phyloP scores from a whole-genome alignment of 2,797 vertebrate genomes.

The Brotogeris chrysoptera region DNA sequence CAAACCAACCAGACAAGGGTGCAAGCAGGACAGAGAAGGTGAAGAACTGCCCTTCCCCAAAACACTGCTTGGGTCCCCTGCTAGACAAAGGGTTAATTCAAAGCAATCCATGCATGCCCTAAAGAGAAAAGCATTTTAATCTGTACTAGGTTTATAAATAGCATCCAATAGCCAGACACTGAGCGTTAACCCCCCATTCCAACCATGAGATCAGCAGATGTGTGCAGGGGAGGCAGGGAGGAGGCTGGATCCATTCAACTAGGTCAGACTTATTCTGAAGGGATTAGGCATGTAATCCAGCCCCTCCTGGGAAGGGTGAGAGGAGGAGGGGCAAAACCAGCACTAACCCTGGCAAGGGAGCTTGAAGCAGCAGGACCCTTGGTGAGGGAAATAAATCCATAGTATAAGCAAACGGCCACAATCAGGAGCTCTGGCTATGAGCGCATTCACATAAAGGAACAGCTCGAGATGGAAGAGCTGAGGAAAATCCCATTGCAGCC shows the following conservation, averaged over 20 bases:
- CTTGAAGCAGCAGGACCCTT: conserved; percentile 46
- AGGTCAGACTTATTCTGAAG: conserved; percentile 76
- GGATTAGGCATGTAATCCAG: conserved; percentile 73
- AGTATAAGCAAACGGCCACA: background rate
- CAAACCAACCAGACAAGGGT: background rate
- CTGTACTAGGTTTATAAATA: conserved; percentile 61
- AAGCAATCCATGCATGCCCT: conserved; percentile 51
- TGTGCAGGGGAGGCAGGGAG: background rate
- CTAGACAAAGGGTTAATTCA: conserved; percentile 43
- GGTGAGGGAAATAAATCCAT: background rate
- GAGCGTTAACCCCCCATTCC: conserved; percentile 41
- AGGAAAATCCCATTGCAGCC: background rate
- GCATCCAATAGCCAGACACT: conserved; percentile 26
- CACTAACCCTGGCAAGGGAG: background rate
- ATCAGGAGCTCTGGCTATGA: background rate
- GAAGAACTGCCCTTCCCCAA: background rate
- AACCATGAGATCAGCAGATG: background rate
- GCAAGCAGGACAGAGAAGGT: background rate
- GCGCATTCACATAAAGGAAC: background rate
- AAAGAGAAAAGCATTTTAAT: conserved; percentile 69
- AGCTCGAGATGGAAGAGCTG: background rate
- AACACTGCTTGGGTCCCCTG: background rate
- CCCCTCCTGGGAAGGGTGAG: conserved; percentile 11
- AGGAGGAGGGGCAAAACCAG: background rate
- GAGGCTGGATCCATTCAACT: conserved; percentile 57